A percentile compares a stretch with the other conserved stretches of the same genome.
Evolutionary conservation across 2,113 vertebrate genomes (phyloP).

Genomic region (Ascaphus truei): DNA sequence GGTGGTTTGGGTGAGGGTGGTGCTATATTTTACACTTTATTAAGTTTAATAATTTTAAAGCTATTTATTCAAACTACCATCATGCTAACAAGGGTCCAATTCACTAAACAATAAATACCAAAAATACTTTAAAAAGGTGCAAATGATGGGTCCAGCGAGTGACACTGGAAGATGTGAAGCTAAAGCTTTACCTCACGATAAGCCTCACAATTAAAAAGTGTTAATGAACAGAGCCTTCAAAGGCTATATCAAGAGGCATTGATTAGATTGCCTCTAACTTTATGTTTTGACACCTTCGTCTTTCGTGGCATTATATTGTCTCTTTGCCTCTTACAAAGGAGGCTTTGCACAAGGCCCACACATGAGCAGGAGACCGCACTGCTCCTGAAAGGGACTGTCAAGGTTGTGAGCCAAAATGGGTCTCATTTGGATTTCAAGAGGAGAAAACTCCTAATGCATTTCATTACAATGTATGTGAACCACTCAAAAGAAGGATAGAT

Average conservation of each 20-base stretch:
- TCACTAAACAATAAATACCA: constrained; percentile 74
- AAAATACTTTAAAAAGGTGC: constrained; percentile 75
- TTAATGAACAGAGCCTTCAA: constrained; percentile 84
- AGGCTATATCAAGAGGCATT: constrained; percentile 87
- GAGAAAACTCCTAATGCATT: constrained; percentile 80
- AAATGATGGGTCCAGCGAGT: constrained; percentile 74
- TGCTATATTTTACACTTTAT: constrained; percentile 62
- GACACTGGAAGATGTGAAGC: constrained; percentile 80
- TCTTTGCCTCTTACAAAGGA: constrained; percentile 85
- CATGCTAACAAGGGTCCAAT: constrained; percentile 49
- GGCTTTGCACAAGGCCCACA: constrained; percentile 81
- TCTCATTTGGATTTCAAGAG: constrained; percentile 81
- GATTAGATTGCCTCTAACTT: constrained; percentile 90
- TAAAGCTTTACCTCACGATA: constrained; percentile 74
- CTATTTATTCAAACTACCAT: constrained; percentile 69
- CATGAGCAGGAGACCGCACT: constrained; percentile 79
- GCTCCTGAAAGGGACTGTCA: constrained; percentile 80
- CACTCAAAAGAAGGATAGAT: constrained; percentile 74
- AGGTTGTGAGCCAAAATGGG: constrained; percentile 80
- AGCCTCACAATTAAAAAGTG: constrained; percentile 75
- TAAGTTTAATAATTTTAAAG: constrained; percentile 69
- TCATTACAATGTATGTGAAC: constrained; percentile 78
- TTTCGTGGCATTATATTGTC: constrained; percentile 88
- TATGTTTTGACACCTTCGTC: constrained; percentile 83
- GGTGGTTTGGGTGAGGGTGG: constrained; percentile 36